phyloP scores from a whole-genome alignment of 2,113 vertebrate species.

The Grus americana region DNA sequence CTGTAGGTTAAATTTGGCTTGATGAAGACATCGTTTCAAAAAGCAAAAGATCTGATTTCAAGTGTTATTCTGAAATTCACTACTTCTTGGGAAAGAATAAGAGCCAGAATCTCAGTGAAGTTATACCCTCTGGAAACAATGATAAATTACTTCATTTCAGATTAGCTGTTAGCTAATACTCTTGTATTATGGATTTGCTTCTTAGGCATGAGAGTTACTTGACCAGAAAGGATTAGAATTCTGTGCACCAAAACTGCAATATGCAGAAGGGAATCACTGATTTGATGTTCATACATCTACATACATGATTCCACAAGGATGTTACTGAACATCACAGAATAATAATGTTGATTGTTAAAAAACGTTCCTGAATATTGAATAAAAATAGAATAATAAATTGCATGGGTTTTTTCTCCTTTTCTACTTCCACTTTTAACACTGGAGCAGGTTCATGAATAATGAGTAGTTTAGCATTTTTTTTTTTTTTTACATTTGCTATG shows the following conservation, averaged over 20 bases:
- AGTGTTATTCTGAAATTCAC: neutral
- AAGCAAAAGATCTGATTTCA: neutral
- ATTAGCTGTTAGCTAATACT: neutral
- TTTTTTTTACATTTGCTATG: neutral
- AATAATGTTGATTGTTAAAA: neutral
- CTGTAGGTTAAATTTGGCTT: neutral
- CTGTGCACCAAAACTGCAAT: neutral
- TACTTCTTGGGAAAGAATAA: neutral
- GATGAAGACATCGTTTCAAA: neutral
- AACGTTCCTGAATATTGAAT: neutral
- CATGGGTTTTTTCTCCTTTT: neutral
- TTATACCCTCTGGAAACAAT: neutral
- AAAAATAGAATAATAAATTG: neutral
- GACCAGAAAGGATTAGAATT: neutral
- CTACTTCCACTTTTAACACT: neutral
- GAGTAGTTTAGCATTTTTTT: neutral
- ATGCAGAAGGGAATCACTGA: neutral
- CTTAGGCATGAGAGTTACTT: neutral
- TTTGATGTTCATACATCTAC: neutral
- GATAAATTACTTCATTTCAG: neutral
- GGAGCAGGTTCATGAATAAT: neutral
- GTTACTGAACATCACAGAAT: neutral
- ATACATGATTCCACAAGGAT: neutral
- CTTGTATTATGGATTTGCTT: neutral
- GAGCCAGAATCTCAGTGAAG: neutral